These are phyloP conservation scores for Saccopteryx bilineata DNA, from an alignment of 2,113 vertebrate genomes.

Conservation along the genomic window DNA sequence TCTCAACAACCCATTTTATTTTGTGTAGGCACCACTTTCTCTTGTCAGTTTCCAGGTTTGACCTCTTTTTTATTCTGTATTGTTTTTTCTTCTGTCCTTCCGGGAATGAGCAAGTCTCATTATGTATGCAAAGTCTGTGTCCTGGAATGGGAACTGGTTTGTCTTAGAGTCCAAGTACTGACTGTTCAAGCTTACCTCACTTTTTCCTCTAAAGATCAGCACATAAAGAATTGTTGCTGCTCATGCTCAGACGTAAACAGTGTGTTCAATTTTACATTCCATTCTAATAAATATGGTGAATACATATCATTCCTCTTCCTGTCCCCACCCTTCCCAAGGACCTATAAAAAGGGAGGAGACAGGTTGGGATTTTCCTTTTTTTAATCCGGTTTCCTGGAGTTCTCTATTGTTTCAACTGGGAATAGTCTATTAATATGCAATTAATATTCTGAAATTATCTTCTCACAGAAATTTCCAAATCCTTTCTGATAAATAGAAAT, in stretches of 20 bases:
- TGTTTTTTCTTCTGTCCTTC: neutral
- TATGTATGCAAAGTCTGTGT: neutral
- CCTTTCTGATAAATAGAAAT: slow-evolving; percentile 65
- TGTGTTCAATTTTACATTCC: slow-evolving; percentile 32
- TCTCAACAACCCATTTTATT: neutral
- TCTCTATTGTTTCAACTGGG: slow-evolving; percentile 70
- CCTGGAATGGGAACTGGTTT: neutral
- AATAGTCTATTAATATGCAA: slow-evolving; percentile 66
- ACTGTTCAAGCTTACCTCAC: neutral
- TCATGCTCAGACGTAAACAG: neutral
- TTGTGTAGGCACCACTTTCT: neutral
- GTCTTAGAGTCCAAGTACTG: neutral
- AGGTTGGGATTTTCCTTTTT: slow-evolving; percentile 74
- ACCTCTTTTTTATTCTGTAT: neutral
- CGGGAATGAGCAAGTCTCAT: neutral
- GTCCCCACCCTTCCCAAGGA: slow-evolving; percentile 64
- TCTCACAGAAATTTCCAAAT: slow-evolving; percentile 77
- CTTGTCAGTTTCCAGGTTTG: neutral
- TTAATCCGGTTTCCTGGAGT: slow-evolving; percentile 63
- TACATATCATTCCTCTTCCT: slow-evolving; percentile 65
- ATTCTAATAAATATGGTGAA: neutral
- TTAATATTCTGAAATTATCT: slow-evolving; percentile 65
- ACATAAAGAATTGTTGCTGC: neutral
- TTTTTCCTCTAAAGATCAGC: slow-evolving; percentile 54
- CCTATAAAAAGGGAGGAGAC: slow-evolving; percentile 68